Conservation (phyloP, 2,113 vertebrate species). For the Grammomys surdaster region DNA sequence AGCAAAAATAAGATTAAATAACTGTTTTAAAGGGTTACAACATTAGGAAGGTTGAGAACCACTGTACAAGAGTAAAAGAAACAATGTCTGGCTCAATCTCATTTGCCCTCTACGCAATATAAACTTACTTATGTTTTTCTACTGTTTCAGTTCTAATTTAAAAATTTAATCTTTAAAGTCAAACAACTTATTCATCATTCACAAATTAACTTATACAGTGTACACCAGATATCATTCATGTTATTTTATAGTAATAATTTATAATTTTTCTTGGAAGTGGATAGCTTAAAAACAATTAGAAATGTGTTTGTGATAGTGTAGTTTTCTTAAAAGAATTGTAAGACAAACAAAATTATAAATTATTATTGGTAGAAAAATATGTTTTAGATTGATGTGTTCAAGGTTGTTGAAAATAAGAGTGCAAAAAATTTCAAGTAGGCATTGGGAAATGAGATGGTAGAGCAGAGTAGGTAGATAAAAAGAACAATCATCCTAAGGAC, state of each 20-base stretch:
- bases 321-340: background rate
- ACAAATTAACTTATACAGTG: background rate
- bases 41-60: no score
- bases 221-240: background rate
- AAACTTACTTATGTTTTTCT: background rate
- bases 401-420: background rate
- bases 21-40: no score
- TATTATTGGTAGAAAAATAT: background rate
- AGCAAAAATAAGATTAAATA: no score
- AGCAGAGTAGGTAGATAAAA: background rate
- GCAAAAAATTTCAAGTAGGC: no score
- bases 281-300: background rate
- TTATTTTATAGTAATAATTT: background rate
- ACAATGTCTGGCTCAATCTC: background rate
- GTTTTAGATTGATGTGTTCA: background rate
- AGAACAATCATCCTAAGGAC: background rate
- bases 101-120: background rate
- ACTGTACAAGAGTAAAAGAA: background rate
- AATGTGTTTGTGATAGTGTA: background rate
- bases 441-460: background rate
- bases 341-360: slow-evolving; percentile 1
- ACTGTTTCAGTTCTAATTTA: background rate
- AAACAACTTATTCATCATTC: background rate
- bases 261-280: background rate
- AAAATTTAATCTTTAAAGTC: background rate